phyloP scores from a whole-genome alignment of 2,797 vertebrate species.

The Poeciliopsis presidionis region DNA sequence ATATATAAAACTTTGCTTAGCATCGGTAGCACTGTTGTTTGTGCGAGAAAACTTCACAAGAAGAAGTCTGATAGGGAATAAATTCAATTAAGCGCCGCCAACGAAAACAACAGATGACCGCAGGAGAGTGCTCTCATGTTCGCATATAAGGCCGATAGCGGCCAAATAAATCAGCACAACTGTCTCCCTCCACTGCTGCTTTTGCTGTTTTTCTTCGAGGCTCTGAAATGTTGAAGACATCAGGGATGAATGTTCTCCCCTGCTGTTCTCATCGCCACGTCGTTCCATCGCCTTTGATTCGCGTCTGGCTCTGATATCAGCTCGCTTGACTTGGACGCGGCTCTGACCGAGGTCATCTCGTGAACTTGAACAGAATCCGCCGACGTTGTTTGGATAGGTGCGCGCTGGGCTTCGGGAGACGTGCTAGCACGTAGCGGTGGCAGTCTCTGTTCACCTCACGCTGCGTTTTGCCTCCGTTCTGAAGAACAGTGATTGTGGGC shows the following conservation, averaged over 20 bases:
- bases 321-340: constrained; percentile 55
- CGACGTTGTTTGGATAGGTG: constrained; percentile 1
- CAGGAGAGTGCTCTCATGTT: not conserved
- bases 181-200: constrained; percentile 9
- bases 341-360: constrained; percentile 54
- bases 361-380: constrained; percentile 54
- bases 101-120: not conserved
- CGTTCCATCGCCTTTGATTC: constrained; percentile 61
- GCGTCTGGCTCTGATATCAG: constrained; percentile 65
- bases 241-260: constrained; percentile 29
- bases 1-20: no score
- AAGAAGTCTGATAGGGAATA: not conserved
- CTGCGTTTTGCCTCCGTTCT: not conserved
- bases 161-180: constrained; percentile 26
- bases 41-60: not conserved
- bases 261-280: constrained; percentile 43
- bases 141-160: not conserved
- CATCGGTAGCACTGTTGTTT: not conserved
- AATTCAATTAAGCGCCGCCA: not conserved
- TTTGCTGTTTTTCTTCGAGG: constrained; percentile 24
- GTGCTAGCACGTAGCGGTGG: not conserved
- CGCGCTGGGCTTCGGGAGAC: not conserved
- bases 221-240: constrained; percentile 58
- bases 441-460: not conserved
- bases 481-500: not conserved